Conservation (phyloP, 2,888 invertebrate species). For the Papilio demoleus region DNA sequence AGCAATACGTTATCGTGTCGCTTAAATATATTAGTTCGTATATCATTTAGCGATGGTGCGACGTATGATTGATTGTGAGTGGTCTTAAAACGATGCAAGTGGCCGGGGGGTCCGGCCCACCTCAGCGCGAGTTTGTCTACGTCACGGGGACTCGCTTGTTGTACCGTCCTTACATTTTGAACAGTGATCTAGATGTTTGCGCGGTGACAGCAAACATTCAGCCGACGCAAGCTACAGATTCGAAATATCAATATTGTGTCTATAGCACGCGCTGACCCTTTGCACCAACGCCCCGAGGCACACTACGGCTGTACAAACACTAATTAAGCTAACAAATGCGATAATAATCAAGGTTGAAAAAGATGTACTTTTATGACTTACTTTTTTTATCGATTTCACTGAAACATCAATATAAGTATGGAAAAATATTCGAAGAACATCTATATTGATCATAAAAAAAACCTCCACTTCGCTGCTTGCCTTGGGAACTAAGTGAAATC, state of each 20-base stretch:
- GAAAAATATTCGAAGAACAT: constrained; percentile 11
- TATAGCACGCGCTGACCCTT: constrained; percentile 50
- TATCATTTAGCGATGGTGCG: constrained; percentile 55
- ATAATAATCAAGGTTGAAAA: background rate
- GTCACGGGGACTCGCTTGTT: constrained; percentile 62
- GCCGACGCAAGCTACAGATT: constrained; percentile 62
- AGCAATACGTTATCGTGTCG: constrained; percentile 56
- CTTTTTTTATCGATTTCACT: background rate
- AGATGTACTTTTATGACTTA: background rate
- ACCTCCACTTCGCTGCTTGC: constrained; percentile 50
- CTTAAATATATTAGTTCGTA: constrained; percentile 49
- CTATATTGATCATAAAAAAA: constrained; percentile 21
- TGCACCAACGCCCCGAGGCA: constrained; percentile 24
- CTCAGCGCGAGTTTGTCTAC: constrained; percentile 59
- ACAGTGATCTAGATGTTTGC: constrained; percentile 67
- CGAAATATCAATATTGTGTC: constrained; percentile 52
- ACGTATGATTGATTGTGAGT: constrained; percentile 56
- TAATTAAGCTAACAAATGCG: constrained; percentile 4
- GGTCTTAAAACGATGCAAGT: constrained; percentile 21
- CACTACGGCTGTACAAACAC: background rate
- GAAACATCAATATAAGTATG: background rate
- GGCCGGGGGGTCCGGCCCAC: constrained; percentile 52
- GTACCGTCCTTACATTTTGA: constrained; percentile 69
- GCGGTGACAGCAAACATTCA: constrained; percentile 67
- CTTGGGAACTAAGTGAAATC: constrained; percentile 77